Percentiles rank a stretch among this genome's conserved stretches.
These are phyloP conservation scores for Ursus arctos DNA, from an alignment of 2,113 vertebrate species.

Conservation along the genomic window DNA sequence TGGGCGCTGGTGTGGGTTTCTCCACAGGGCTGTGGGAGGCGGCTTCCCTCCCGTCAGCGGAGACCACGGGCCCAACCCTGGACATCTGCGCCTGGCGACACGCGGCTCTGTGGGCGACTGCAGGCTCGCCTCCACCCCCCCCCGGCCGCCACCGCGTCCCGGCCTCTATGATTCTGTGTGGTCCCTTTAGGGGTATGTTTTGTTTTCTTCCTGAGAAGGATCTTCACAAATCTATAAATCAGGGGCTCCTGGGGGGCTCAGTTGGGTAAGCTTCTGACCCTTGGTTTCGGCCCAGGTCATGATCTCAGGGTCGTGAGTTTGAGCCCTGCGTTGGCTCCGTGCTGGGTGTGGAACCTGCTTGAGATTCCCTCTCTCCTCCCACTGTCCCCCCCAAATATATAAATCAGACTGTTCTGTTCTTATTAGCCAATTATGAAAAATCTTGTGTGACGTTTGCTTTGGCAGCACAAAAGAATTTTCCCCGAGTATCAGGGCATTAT, in stretches of 20 bases:
- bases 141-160: background rate
- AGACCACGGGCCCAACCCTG: background rate
- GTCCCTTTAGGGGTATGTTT: background rate
- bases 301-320: background rate
- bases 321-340: background rate
- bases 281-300: background rate
- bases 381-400: background rate
- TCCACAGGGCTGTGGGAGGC: background rate
- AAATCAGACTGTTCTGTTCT: background rate
- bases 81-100: background rate
- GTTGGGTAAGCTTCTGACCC: background rate
- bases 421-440: background rate
- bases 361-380: background rate
- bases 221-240: no score
- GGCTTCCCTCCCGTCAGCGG: rapidly evolving
- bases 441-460: background rate
- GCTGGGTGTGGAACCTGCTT: background rate
- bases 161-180: rapidly evolving
- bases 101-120: rapidly evolving
- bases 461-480: background rate
- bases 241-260: background rate
- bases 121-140: background rate
- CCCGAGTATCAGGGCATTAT: background rate
- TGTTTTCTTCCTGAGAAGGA: background rate
- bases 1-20: rapidly evolving